These are phyloP conservation scores for Ispidina lecontei DNA, from an alignment of 2,797 vertebrate genomes.

Conservation along the genomic window DNA sequence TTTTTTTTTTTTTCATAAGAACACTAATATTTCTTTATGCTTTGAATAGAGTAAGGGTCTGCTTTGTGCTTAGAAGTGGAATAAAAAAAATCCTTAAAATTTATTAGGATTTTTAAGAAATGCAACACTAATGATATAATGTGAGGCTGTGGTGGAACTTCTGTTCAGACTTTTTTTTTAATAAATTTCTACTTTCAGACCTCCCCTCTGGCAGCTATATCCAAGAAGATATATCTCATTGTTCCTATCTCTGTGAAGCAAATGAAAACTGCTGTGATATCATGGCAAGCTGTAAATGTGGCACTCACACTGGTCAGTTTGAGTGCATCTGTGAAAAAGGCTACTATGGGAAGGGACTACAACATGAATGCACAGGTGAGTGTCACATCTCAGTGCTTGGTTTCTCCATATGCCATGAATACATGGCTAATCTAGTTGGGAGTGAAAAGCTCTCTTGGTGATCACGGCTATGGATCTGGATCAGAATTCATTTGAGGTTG, in stretches of 20 bases:
- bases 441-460: background rate
- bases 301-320: conserved; percentile 94
- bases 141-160: background rate
- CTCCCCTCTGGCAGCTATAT: conserved; percentile 94
- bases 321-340: conserved; percentile 97
- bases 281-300: conserved; percentile 97
- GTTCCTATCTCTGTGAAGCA: conserved; percentile 89
- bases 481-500: background rate
- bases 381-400: background rate
- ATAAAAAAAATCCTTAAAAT: too few species aligned
- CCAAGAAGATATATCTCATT: conserved; percentile 90
- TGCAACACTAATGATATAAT: background rate
- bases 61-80: background rate
- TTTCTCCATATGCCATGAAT: background rate
- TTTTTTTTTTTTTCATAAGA: background rate
- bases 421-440: background rate
- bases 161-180: background rate
- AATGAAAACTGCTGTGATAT: conserved; percentile 91
- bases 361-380: conserved; percentile 92
- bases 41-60: background rate
- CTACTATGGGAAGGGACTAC: conserved; percentile 93
- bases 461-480: background rate
- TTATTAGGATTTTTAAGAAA: background rate
- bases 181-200: conserved; percentile 77
- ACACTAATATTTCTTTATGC: rapidly evolving